Evolutionary conservation across 2,797 vertebrate species (phyloP).

Genomic region (Oceanodroma leucorhoa): DNA sequence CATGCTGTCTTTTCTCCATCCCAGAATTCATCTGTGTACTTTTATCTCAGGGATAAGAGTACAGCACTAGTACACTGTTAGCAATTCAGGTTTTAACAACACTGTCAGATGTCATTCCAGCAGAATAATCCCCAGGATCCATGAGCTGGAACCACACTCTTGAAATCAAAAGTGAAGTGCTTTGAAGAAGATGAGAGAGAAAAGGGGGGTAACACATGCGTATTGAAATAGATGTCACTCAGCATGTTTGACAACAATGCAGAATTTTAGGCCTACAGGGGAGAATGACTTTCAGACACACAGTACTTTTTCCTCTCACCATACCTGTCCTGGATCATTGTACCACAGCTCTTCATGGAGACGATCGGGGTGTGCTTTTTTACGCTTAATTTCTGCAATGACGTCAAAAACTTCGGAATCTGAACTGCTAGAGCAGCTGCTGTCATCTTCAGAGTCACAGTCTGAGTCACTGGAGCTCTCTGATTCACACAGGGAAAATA

Average conservation of each 20-base stretch:
- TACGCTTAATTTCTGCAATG: slow-evolving; percentile 97
- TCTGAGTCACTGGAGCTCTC: slow-evolving; percentile 93
- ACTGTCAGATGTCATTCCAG: background rate
- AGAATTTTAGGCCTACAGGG: background rate
- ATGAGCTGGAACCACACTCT: background rate
- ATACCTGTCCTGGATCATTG: slow-evolving; percentile 96
- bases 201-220: background rate
- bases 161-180: background rate
- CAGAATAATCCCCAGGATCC: background rate
- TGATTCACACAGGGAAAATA: slow-evolving; percentile 42
- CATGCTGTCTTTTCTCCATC: background rate
- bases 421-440: slow-evolving; percentile 91
- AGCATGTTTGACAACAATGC: background rate
- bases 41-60: slow-evolving; percentile 18
- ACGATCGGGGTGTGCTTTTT: slow-evolving; percentile 96
- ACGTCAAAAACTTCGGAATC: slow-evolving; percentile 97
- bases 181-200: slow-evolving; percentile 1
- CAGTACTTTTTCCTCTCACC: background rate
- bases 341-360: slow-evolving; percentile 98
- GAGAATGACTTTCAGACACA: background rate
- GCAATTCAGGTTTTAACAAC: slow-evolving; percentile 21
- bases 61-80: background rate
- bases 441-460: slow-evolving; percentile 91
- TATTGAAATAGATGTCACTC: background rate
- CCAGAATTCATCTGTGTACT: background rate